Base-by-base conservation (phyloP, 2,888 invertebrate genomes). In the Bimastos eiseni region DNA sequence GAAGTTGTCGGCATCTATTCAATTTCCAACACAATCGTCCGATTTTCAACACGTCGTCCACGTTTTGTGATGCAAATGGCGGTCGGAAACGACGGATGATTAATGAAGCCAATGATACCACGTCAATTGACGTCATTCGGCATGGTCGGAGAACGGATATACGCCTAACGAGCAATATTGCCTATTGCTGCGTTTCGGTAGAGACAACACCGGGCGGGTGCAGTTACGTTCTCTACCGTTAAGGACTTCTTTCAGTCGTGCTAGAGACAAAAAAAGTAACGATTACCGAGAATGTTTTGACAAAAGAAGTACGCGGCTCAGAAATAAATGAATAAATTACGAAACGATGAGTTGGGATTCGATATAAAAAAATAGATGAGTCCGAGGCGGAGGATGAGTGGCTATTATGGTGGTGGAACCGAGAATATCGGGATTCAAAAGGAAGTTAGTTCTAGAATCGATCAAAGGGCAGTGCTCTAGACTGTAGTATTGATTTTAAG, bases 111-210 rank as follows among this genome's bases (percentile, higher is more conserved):
- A 70, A 70, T 49, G 70, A 70, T 70, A 70, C 70, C 70, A 70
- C 70, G 70, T n/a, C 70, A 70, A 70, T 70, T 70, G 70, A 70
- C 70, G 70, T 70, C 70, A 70, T 70, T 30, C 70, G 5, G 70
- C 70, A 70, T 8, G 11, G 70, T 70, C 70, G 30, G 30, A 11
- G 30, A 5, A 70, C n/a, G n/a, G 11, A 30, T n/a, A n/a, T n/a
- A n/a, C 70, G 30, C n/a, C n/a, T 70, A 70, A 70, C 70, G 70
- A 70, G 70, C 70, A 70, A 70, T 70, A 70, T 70, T 70, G 70
- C n/a, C 13, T n/a, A 70, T 1, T 17, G n/a, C n/a, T 70, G 70
- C 70, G 70, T 70, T n/a, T 70, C 11, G 8, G n/a, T n/a, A 70
- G 5, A n/a, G 1, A 70, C 30, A 70, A 70, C 8, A 70, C 8